Evolutionary conservation across 2,113 vertebrate species (phyloP), one percentile per base, ranked within the genome.

Genomic region (Rostratula benghalensis): DNA sequence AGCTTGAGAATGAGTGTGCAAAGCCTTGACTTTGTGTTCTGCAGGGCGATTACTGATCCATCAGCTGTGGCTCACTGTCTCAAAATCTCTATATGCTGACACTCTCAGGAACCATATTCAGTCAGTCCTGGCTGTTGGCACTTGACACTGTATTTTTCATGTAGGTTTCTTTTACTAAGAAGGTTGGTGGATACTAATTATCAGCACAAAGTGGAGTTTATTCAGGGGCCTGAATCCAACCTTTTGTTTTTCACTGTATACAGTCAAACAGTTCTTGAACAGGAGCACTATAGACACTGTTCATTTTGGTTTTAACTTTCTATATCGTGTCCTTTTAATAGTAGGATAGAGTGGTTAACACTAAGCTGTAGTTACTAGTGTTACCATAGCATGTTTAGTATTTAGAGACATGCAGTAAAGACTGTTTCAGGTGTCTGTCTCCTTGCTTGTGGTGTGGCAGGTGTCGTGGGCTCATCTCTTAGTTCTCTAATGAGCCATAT

Each of bases 71-170:
- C 64, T 33, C 1, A 4, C 13, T 76, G 12, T 68, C 61, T 60
- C 33, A 15, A 43, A 10, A 31, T 77, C 10, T 61, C 12, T 53
- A 11, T 39, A 27, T 28, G 41, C 27, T 67, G 60, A 7, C 23
- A 6, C 14, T 31, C 10, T 65, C 7, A 7, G 76, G 67, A 76
- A 2, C n/a, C 4, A 2, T 3, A 2, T 3, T n/a, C 24, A 30
- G 35, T 46, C 22, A 57, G 12, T 60, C 18, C 28, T 79, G 10
- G 28, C 33, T 1, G 1, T 28, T 0, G 1, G 25, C 11, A 3
- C 21, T 60, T 33, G 37, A 13, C 2, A 1, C 67, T 74, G 5
- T 13, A 4, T 64, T 77, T 93, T 71, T 87, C 17, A 10, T 10
- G 7, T 20, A 18, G 41, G 22, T n/a, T 41, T 88, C 21, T 76